Base-by-base conservation (phyloP, 2,797 vertebrate species). In the Thaleichthys pacificus region DNA sequence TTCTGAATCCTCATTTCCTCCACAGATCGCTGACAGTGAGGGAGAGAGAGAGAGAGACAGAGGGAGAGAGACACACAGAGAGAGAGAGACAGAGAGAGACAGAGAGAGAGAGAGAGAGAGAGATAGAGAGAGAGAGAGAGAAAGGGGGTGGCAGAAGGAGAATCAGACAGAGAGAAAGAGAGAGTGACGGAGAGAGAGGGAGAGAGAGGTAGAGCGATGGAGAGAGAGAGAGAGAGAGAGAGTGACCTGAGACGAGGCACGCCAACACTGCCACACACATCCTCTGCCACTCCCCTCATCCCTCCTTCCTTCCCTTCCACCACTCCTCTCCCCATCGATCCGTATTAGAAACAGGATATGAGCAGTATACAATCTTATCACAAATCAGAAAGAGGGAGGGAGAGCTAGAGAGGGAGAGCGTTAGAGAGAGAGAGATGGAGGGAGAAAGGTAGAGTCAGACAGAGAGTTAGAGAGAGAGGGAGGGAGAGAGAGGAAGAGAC, bases 1-100 rank as follows among this genome's bases (percentile, higher is more conserved):
- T 90, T 91, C 88, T 91, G 90, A 91, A 91, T 91, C 83, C 88
- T 91, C 85, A 90, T 92, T 92, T 92, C 90, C 90, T 91, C 82
- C 84, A 87, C 82, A 87, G 88, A 90, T 92, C 8, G 26, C 22
- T 26, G 8, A 61, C 7, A 61, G 60, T 26, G 60, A 12, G 30
- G 2, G 3, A 32, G 30, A 32, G 30, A 3, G 3, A 9, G 30
- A 9, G 35, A 9, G 35, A 38, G 35, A 1, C 0, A 9, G 35
- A 8, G 5, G 1, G 3, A 61, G 15, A 22, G 58, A 26, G 6
- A 51, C 2, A 65, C 30, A 64, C 0, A 35, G 62, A 64, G 63
- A 42, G 32, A 65, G 63, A 56, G 15, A 17, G 54, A 56, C 4
- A 19, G 56, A 57, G 56, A 57, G 2, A 30, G 30, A 30, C 2